A percentile compares a stretch with the other conserved stretches of the same genome.
These are phyloP conservation scores for Antheraea mylitta DNA, from an alignment of 1,140 invertebrate genomes.

Conservation along the genomic window DNA sequence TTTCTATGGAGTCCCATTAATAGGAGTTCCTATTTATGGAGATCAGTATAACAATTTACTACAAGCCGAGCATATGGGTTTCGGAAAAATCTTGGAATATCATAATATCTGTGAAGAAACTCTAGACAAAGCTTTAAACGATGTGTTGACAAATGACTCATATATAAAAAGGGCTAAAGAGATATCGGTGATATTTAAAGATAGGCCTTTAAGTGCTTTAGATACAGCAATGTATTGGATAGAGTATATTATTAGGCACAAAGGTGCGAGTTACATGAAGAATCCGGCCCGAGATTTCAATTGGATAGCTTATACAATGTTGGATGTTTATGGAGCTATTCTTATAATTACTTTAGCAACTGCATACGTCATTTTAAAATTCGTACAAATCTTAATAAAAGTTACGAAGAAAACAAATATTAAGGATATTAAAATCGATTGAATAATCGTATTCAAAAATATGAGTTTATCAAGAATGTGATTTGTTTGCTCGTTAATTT, in stretches of 20 bases:
- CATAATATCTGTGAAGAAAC: conserved; percentile 52
- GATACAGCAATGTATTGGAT: conserved; percentile 82
- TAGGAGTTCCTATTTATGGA: conserved; percentile 83
- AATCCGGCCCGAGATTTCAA: conserved; percentile 78
- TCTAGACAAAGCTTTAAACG: conserved; percentile 35
- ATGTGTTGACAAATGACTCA: conserved; percentile 45
- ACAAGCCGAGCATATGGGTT: conserved; percentile 66
- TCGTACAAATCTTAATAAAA: conserved; percentile 6
- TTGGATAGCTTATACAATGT: conserved; percentile 80
- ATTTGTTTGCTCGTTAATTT: too few relatives aligned
- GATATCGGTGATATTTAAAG: conserved; percentile 73
- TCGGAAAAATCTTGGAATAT: conserved; percentile 62
- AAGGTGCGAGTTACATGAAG: conserved; percentile 79
- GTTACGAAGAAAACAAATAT: not conserved
- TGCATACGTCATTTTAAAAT: conserved; percentile 1
- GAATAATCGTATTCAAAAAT: not conserved
- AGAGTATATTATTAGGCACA: conserved; percentile 80
- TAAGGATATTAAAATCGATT: not conserved
- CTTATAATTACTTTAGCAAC: conserved; percentile 1
- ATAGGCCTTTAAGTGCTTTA: conserved; percentile 75
- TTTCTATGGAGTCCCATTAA: conserved; percentile 82
- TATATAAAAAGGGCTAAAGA: conserved; percentile 62
- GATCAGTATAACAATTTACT: conserved; percentile 81
- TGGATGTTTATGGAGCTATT: conserved; percentile 77
- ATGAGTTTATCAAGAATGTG: not conserved